Evolutionary conservation across 2,797 vertebrate species (phyloP).

Genomic region (Moxostoma hubbsi): DNA sequence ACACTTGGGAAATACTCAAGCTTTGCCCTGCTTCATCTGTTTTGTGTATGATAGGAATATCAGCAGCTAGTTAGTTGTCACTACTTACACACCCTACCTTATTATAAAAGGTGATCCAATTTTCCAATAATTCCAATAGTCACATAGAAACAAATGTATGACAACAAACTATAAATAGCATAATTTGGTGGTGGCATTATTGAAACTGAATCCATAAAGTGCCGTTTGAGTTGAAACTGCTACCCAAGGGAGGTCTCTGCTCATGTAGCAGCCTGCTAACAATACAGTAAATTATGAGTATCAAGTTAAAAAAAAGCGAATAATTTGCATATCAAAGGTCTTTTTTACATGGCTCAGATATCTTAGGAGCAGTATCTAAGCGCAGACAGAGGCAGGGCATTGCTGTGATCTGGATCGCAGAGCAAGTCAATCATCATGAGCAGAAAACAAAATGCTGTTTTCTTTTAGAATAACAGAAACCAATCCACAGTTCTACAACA

Average conservation of each 20-base stretch:
- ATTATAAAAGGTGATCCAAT: background rate
- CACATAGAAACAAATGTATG: conserved; percentile 1
- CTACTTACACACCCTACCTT: background rate
- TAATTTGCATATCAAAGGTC: conserved; percentile 50
- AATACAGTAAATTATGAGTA: conserved; percentile 35
- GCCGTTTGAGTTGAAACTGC: conserved; percentile 45
- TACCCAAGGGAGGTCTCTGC: conserved; percentile 36
- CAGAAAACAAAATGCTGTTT: conserved; percentile 10
- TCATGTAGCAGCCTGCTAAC: conserved; percentile 41
- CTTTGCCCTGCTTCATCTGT: background rate
- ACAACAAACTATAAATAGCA: conserved; percentile 24
- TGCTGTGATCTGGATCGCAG: conserved; percentile 3
- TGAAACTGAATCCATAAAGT: conserved; percentile 28
- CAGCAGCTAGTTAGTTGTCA: background rate
- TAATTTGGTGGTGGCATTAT: conserved; percentile 4
- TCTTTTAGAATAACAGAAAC: conserved; percentile 18
- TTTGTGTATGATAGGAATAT: conserved; percentile 12
- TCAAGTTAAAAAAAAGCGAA: conserved; percentile 21
- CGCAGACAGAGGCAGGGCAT: conserved; percentile 27
- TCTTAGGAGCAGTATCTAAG: conserved; percentile 2
- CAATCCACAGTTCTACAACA: background rate
- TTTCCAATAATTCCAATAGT: background rate
- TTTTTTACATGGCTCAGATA: conserved; percentile 36
- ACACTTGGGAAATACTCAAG: conserved; percentile 11
- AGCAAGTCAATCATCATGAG: conserved; percentile 21